Percentiles rank a stretch among this genome's conserved stretches.
Evolutionary conservation across 2,888 invertebrate species (phyloP).

Genomic region (Synergus umbraculus): DNA sequence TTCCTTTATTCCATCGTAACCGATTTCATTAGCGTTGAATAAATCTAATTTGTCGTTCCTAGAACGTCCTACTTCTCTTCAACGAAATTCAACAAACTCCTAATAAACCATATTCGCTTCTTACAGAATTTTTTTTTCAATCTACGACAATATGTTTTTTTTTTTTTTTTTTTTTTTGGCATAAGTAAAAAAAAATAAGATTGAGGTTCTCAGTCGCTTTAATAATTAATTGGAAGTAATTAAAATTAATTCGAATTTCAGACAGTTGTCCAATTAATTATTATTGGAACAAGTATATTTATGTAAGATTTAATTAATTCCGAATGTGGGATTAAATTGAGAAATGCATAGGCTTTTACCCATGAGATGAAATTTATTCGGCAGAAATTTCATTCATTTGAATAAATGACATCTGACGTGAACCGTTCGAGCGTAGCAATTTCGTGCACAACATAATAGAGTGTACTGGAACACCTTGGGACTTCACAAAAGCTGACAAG

Average conservation of each 20-base stretch:
- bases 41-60: constrained; percentile 15
- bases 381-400: background rate
- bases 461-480: constrained; percentile 20
- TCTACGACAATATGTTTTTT: accelerated
- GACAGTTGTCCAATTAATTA: background rate
- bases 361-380: background rate
- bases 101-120: background rate
- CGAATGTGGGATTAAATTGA: background rate
- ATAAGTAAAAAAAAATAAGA: background rate
- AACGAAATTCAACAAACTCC: background rate
- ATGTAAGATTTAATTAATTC: background rate
- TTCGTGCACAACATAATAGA: constrained; percentile 15
- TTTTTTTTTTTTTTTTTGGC: background rate
- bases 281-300: background rate
- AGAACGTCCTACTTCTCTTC: background rate
- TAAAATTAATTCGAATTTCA: background rate
- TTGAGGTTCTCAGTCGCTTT: background rate
- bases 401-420: constrained; percentile 16
- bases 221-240: background rate
- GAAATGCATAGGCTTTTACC: background rate
- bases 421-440: constrained; percentile 12
- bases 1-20: constrained; percentile 12
- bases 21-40: constrained; percentile 30
- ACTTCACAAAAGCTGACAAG: constrained; percentile 15
- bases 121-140: background rate